Evolutionary conservation across 1,140 invertebrate species (phyloP).

Genomic region (Tribolium castaneum): DNA sequence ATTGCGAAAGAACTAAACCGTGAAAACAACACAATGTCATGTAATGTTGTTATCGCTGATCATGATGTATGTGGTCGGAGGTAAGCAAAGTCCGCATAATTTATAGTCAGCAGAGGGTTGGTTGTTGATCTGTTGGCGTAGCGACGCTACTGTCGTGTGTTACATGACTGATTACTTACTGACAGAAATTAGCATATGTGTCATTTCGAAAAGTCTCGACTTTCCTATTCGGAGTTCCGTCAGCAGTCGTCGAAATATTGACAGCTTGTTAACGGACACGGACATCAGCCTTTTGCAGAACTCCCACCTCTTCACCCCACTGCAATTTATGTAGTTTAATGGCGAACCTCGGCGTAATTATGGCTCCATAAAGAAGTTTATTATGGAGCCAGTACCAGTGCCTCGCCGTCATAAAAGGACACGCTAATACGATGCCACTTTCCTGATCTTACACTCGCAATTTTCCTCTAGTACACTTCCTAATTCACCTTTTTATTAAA

Average conservation of each 20-base stretch:
- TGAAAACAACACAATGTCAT: slow-evolving; percentile 32
- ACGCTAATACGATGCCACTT: slow-evolving; percentile 22
- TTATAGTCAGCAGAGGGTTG: slow-evolving; percentile 33
- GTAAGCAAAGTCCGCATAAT: slow-evolving; percentile 35
- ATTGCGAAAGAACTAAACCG: slow-evolving; percentile 29
- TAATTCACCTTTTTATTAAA: slow-evolving; percentile 26
- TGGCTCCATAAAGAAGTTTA: slow-evolving; percentile 26
- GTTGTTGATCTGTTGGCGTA: slow-evolving; percentile 30
- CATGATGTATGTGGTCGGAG: slow-evolving; percentile 30
- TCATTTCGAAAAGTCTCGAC: slow-evolving; percentile 5
- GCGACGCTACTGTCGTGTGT: slow-evolving; percentile 28
- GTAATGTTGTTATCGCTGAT: slow-evolving; percentile 28
- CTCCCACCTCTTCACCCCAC: background rate
- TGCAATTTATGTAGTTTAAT: slow-evolving; percentile 31
- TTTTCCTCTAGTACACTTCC: background rate
- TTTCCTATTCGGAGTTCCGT: slow-evolving; percentile 1
- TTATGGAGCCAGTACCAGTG: slow-evolving; percentile 15
- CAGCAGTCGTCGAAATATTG: background rate
- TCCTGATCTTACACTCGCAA: background rate
- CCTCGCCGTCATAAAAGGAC: background rate
- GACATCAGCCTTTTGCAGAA: slow-evolving; percentile 9
- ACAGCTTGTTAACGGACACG: slow-evolving; percentile 4
- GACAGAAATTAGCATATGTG: slow-evolving; percentile 32
- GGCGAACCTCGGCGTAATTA: slow-evolving; percentile 12
- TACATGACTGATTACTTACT: slow-evolving; percentile 31